Base-by-base conservation (phyloP, 53 echinoderm and acorn worm genomes). In the Temnopleurus reevesii region DNA sequence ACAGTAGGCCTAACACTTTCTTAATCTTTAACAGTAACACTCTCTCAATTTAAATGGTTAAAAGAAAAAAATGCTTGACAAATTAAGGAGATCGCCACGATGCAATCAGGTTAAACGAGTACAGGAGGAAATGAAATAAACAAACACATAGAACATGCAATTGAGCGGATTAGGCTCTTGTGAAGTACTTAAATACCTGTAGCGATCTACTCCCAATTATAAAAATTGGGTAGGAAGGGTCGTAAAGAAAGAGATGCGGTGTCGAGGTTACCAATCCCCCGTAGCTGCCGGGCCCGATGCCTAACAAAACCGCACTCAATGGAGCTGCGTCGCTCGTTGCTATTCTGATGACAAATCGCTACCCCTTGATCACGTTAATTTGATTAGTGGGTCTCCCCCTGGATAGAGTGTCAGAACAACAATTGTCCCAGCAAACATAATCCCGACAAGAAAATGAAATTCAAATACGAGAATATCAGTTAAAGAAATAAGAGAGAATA, bases 281-380 rank as follows among this genome's bases (percentile, higher is more conserved):
- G 36, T 56, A 53, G 55, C 83, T 83, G 55, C 55, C 83, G 83
- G 56, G 83, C 56, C 49, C 41, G 83, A 35, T 83, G 83, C 38
- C 56, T 83, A 83, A 83, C 83, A 83, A 79, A 79, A 83, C 83
- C 83, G 33, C 41, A 23, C 56, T 55, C 56, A 33, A 83, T 55
- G 19, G 81, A 88, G 61, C 59, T 59, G 89, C 83, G 91, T 79
- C 49, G 79, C 79, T 79, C 5, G 45, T 13, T 25, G 46, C 29
- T n/a, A 35, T 36, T 13, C 89, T 89, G 81, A 89, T 91, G 93
- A 93, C 93, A 89, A 93, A 93, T 93, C 89, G 89, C 86, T 77
- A 84, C 57, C 84, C 55, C 91, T 56, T 91, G 89, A 91, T 91
- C 91, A 47, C 81, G 54, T 84, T 91, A 91, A 91, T 93, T 91